A percentile compares a stretch with the other conserved stretches of the same genome.
These are phyloP conservation scores for Luperina testacea DNA, from an alignment of 2,888 invertebrate genomes.

Conservation along the genomic window DNA sequence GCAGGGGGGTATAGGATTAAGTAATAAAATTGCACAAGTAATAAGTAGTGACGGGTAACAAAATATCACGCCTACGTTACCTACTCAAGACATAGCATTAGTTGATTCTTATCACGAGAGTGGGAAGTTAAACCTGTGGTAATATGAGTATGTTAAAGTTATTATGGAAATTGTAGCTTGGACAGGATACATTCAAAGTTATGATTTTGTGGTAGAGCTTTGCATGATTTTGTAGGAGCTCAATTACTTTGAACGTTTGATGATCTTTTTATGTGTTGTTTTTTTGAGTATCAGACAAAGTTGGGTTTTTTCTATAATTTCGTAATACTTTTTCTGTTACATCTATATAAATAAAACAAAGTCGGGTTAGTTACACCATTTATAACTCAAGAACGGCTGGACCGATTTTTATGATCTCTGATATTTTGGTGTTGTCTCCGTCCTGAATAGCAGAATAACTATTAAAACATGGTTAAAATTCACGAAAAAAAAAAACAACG, in stretches of 20 bases:
- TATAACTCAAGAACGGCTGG: too few species aligned
- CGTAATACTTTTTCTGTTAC: too few species aligned
- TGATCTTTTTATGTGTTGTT: neutral
- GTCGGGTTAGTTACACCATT: too few species aligned
- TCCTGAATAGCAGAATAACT: too few species aligned
- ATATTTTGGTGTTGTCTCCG: too few species aligned
- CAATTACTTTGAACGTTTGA: neutral
- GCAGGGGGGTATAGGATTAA: conserved; percentile 11
- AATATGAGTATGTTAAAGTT: conserved; percentile 12
- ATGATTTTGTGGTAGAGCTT: conserved; percentile 13
- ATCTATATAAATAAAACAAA: too few species aligned
- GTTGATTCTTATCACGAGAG: conserved; percentile 44
- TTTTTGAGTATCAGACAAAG: neutral
- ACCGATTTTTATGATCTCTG: too few species aligned
- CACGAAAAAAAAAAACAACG: too few species aligned
- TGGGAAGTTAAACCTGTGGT: conserved; percentile 41
- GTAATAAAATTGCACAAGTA: conserved; percentile 36
- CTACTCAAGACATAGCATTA: conserved; percentile 24
- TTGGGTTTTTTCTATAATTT: neutral
- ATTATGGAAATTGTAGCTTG: neutral
- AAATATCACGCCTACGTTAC: conserved; percentile 43
- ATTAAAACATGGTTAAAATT: too few species aligned
- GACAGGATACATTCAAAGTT: conserved; percentile 18
- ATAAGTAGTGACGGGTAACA: conserved; percentile 20
- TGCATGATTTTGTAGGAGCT: neutral